These are phyloP conservation scores for Ferdinandea cuprea DNA, from an alignment of 2,888 invertebrate species.

Conservation along the genomic window DNA sequence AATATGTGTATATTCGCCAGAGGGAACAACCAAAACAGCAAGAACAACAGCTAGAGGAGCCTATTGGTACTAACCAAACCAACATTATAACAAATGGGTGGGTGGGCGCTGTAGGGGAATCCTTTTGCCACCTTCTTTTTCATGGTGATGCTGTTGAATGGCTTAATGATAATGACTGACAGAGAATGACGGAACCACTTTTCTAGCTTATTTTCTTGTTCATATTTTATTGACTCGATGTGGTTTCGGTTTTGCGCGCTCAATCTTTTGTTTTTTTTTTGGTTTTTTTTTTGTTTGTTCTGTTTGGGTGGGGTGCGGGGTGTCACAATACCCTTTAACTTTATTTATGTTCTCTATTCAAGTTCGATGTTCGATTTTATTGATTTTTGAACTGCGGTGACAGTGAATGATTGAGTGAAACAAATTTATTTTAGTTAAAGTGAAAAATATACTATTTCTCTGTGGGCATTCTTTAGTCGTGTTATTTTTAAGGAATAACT, in stretches of 20 bases:
- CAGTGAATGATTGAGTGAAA: conserved; percentile 56
- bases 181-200: conserved; percentile 69
- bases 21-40: background rate
- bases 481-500: no score
- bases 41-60: background rate
- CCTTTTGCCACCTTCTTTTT: conserved; percentile 43
- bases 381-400: conserved; percentile 58
- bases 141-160: conserved; percentile 61
- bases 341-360: conserved; percentile 54
- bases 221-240: conserved; percentile 71
- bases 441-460: background rate
- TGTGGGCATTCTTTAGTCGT: background rate
- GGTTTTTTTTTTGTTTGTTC: background rate
- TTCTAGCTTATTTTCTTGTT: conserved; percentile 72
- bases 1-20: background rate
- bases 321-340: conserved; percentile 35
- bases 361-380: conserved; percentile 59
- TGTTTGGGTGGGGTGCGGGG: background rate
- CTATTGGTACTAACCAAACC: no score
- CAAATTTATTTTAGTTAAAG: conserved; percentile 27
- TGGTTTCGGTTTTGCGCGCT: conserved; percentile 52
- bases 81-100: conserved; percentile 8
- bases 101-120: conserved; percentile 14
- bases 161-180: conserved; percentile 74
- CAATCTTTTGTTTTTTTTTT: conserved; percentile 35